A percentile compares a stretch with the other conserved stretches of the same genome.
These are phyloP conservation scores for Macropis europaea DNA, from an alignment of 2,888 invertebrate species.

Conservation along the genomic window DNA sequence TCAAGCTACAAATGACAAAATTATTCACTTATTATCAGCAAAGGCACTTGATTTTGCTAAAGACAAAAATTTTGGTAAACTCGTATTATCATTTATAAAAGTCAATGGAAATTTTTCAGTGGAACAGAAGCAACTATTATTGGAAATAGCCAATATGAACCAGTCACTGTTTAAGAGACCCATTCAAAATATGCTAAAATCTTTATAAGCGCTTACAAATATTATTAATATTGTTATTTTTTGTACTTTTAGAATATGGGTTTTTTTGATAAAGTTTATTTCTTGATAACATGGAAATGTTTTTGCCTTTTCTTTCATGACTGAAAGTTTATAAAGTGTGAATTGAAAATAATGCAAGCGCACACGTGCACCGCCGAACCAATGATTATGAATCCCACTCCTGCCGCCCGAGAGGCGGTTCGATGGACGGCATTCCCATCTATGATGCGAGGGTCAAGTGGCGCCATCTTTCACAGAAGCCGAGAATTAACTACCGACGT, in stretches of 20 bases:
- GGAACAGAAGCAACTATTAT: constrained; percentile 60
- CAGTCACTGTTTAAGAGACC: constrained; percentile 68
- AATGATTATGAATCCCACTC: too few relatives aligned
- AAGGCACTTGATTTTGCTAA: constrained; percentile 64
- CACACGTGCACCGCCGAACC: too few relatives aligned
- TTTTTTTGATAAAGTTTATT: neutral
- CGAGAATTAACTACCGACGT: too few relatives aligned
- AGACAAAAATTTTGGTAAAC: constrained; percentile 69
- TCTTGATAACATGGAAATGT: neutral
- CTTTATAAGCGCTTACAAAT: constrained; percentile 6
- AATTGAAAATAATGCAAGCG: neutral
- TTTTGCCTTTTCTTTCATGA: neutral
- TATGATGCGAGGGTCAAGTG: too few relatives aligned
- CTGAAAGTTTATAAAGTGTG: too few relatives aligned
- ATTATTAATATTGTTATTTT: neutral
- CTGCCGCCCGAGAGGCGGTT: too few relatives aligned
- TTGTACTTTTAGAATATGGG: neutral
- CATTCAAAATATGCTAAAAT: constrained; percentile 61
- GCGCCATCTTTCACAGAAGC: too few relatives aligned
- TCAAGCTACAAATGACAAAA: constrained; percentile 52
- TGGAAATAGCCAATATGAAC: constrained; percentile 66
- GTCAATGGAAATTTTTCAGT: constrained; percentile 57
- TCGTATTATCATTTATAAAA: constrained; percentile 66
- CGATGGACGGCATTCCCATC: too few relatives aligned
- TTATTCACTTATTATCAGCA: constrained; percentile 63